Conservation (phyloP, 2,113 vertebrate species). For the Colistium nudipinnis region DNA sequence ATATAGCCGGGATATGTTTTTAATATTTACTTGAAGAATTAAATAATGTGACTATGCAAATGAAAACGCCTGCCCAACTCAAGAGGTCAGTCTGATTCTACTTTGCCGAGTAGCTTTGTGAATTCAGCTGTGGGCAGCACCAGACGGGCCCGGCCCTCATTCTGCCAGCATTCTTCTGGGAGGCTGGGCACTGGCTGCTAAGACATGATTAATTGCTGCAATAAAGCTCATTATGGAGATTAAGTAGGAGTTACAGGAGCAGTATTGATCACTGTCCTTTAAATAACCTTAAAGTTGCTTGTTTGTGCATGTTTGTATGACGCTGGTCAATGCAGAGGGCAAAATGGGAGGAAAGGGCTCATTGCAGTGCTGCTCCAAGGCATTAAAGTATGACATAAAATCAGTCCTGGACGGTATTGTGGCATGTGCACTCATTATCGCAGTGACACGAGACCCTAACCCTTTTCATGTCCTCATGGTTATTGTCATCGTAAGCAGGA, state of each 20-base stretch:
- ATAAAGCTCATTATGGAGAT: conserved; percentile 86
- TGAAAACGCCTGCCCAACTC: conserved; percentile 42
- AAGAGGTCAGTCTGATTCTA: conserved; percentile 36
- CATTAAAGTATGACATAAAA: conserved; percentile 32
- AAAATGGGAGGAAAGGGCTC: conserved; percentile 48
- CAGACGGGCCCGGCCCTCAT: conserved; percentile 59
- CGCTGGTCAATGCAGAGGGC: conserved; percentile 70
- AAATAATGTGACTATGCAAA: conserved; percentile 6
- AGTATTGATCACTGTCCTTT: conserved; percentile 85
- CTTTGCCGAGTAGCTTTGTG: conserved; percentile 16
- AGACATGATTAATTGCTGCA: conserved; percentile 83
- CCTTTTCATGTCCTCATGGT: conserved; percentile 4
- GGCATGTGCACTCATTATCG: conserved; percentile 31
- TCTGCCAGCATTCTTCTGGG: conserved; percentile 68
- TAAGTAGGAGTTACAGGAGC: conserved; percentile 83
- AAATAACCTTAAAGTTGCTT: conserved; percentile 84
- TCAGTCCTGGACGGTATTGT: conserved; percentile 16
- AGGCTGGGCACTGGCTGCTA: conserved; percentile 70
- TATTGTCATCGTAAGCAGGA: no score
- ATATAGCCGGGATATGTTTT: conserved; percentile 1
- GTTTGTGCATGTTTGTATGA: conserved; percentile 75
- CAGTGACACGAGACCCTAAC: conserved; percentile 18
- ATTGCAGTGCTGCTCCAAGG: conserved; percentile 34
- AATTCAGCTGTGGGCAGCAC: conserved; percentile 43
- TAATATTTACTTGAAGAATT: conserved; percentile 23